Evolutionary conservation across 2,888 invertebrate species (phyloP), one percentile per base, ranked within the genome.

Genomic region (Trileptium ribeirensis): DNA sequence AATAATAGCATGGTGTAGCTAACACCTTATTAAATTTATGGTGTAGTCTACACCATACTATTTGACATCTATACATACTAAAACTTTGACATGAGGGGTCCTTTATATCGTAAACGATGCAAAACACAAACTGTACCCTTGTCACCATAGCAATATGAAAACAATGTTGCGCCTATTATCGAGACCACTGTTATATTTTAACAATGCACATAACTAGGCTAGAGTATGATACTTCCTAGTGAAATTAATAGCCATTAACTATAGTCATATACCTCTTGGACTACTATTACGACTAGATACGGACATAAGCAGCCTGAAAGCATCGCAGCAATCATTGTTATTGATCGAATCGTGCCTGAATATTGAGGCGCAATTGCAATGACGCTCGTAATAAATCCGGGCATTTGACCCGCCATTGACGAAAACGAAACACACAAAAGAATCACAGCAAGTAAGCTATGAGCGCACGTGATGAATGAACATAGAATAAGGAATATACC

Each of bases 361-460:
- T 8, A 64, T n/a, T 40, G 64, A 3, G 79, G 79, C 2, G 79
- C 79, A 8, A 78, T 67, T 29, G 79, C 39, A 39, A 64, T 37
- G 1, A 64, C 31, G 34, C 79, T 78, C 3, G 79, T 37, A 37
- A 64, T 29, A 64, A 78, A 78, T 2, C 79, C 79, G 29, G 79
- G 64, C 29, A 64, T n/a, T n/a, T 34, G 37, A 67, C 51, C 39
- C 2, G 79, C 29, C n/a, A n/a, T 29, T 15, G 64, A 1, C 24
- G 29, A 29, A 8, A 40, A 34, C 29, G 79, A 34, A n/a, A 64
- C 15, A 64, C 51, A 15, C 34, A 78, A 3, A 39, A 78, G 64
- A 24, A 64, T 33, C 24, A 78, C 64, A 33, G 79, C 79, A 1
- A 64, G 3, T n/a, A 8, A 3, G 3, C 24, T n/a, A 15, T 78